Evolutionary conservation across 2,797 vertebrate species (phyloP).

Genomic region (Scleropages formosus): DNA sequence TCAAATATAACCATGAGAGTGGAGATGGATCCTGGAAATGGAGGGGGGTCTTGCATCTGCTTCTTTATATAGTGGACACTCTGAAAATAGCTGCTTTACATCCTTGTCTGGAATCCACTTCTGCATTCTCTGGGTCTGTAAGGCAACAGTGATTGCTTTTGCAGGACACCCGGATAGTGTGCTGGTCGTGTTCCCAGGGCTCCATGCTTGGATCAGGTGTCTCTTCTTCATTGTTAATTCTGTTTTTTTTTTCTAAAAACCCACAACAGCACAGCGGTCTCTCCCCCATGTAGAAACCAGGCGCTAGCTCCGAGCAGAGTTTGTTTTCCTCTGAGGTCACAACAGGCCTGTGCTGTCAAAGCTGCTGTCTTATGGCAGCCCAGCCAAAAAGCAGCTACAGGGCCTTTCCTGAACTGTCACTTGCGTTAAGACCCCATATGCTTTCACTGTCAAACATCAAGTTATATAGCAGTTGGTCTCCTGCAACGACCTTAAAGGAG

Average conservation of each 20-base stretch:
- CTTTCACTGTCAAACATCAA: too few relatives aligned
- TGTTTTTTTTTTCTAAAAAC: not conserved
- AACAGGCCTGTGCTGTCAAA: too few relatives aligned
- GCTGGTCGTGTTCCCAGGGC: not conserved
- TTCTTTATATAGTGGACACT: constrained; percentile 18
- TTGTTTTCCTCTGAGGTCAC: too few relatives aligned
- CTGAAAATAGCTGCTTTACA: constrained; percentile 26
- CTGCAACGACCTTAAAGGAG: too few relatives aligned
- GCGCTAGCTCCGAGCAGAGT: too few relatives aligned
- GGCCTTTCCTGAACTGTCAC: too few relatives aligned
- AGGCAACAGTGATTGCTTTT: constrained; percentile 24
- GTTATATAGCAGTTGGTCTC: too few relatives aligned
- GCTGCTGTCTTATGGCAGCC: too few relatives aligned
- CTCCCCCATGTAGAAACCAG: too few relatives aligned
- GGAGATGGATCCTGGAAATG: not conserved
- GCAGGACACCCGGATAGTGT: not conserved
- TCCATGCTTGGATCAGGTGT: not conserved
- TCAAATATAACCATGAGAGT: not conserved
- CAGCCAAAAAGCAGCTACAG: too few relatives aligned
- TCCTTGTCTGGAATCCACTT: constrained; percentile 15
- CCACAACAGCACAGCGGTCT: too few relatives aligned
- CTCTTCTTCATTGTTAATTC: not conserved
- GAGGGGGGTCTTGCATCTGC: not conserved
- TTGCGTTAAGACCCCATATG: too few relatives aligned
- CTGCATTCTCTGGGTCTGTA: not conserved